Evolutionary conservation across 1,140 invertebrate genomes (phyloP), one percentile per base, ranked within the genome.

Genomic region (Paramacrobiotus metropolitanus): DNA sequence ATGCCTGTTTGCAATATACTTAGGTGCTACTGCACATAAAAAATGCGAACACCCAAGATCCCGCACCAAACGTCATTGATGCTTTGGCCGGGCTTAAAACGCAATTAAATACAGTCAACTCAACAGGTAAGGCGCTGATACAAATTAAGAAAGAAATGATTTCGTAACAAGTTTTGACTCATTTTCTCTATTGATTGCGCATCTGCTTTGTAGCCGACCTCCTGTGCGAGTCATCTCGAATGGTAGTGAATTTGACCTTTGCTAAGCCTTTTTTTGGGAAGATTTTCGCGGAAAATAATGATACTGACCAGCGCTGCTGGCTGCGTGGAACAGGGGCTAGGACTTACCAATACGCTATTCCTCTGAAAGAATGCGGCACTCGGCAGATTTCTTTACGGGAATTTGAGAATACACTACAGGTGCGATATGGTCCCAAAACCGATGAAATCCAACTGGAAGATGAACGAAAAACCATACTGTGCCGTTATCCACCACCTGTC

Each of bases 401-500:
- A 24, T 55, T 55, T 24, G 48, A 55, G 48, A 55, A 55, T 24
- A 55, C 48, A 15, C 15, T 55, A 9, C 48, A 55, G 48, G 28
- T 55, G 15, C 48, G 48, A 9, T 55, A 20, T 28, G 48, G 48
- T 9, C n/a, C n/a, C n/a, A 55, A 55, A 20, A 55, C 48, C 4
- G 48, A 55, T 20, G 24, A 15, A 4, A 55, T 55, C 24, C 15
- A 20, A 24, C 48, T 55, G 15, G 48, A 4, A 9, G 48, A 55
- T 24, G 48, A 55, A 28, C 15, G 48, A 24, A 55, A 55, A 24
- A 55, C 48, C 15, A 24, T 55, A 9, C 28, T 55, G 24, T 55
- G 48, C 24, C 48, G 48, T 4, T 55, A 55, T 55, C 48, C 48
- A 20, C 48, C 48, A 28, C 48, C 48, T 15, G 48, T 55, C 48